These are phyloP conservation scores for Synodontis membranacea DNA, from an alignment of 2,113 vertebrate species.

Conservation along the genomic window DNA sequence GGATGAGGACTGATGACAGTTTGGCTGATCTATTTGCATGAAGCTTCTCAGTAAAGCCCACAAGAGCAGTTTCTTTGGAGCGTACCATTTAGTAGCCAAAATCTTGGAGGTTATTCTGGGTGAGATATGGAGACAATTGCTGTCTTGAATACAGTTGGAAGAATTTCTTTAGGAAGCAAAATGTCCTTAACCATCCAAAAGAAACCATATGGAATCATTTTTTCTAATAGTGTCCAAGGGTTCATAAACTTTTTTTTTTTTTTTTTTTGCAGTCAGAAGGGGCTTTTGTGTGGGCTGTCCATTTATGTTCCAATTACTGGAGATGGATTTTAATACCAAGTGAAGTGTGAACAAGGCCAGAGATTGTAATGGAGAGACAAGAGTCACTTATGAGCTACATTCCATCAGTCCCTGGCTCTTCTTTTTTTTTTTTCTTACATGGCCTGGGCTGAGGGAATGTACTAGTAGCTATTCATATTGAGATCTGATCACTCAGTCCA, in stretches of 20 bases:
- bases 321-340: background rate
- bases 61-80: background rate
- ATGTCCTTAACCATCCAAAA: background rate
- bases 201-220: background rate
- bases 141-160: background rate
- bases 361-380: background rate
- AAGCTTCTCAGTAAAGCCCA: background rate
- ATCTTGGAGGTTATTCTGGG: background rate
- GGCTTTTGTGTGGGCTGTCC: background rate
- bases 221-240: background rate
- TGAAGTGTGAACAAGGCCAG: background rate
- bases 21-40: background rate
- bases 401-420: background rate
- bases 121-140: background rate
- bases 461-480: too few relatives aligned
- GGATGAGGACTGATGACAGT: background rate
- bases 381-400: background rate
- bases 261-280: background rate
- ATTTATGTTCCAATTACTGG: background rate
- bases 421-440: too few relatives aligned
- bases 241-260: background rate
- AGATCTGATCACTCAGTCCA: background rate
- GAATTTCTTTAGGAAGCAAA: background rate
- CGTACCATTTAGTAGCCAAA: background rate
- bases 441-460: too few relatives aligned